phyloP scores from a whole-genome alignment of 2,113 vertebrate genomes.

The Caracal caracal region DNA sequence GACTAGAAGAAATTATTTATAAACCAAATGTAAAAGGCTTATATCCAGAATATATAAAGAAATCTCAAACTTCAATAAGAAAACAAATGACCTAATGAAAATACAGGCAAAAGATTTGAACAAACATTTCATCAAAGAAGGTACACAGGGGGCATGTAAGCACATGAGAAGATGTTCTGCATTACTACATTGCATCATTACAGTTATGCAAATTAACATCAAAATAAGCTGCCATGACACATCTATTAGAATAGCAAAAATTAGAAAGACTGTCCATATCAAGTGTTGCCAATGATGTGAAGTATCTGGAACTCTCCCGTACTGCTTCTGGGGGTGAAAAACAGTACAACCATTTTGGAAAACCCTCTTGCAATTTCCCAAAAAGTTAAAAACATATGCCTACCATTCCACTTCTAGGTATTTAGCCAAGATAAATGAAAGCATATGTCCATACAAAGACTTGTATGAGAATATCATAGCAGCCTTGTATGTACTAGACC shows the following conservation, averaged over 20 bases:
- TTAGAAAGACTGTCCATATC: not conserved
- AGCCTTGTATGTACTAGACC: not conserved
- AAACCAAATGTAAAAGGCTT: not conserved
- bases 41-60: not conserved
- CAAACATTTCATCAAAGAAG: not conserved
- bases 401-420: not conserved
- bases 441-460: not conserved
- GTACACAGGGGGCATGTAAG: not conserved
- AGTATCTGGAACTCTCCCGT: not conserved
- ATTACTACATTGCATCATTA: not conserved
- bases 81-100: not conserved
- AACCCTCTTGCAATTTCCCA: not conserved
- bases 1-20: not conserved
- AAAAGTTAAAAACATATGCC: not conserved
- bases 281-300: not conserved
- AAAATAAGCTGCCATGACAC: not conserved
- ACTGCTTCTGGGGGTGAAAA: not conserved
- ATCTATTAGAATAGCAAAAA: not conserved
- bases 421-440: not conserved
- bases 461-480: not conserved
- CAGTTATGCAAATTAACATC: not conserved
- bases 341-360: not conserved
- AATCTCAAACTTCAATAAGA: not conserved
- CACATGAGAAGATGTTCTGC: not conserved
- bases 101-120: not conserved